These are phyloP conservation scores for Eumacrocentrus americanus DNA, from an alignment of 2,888 invertebrate species.

Conservation along the genomic window DNA sequence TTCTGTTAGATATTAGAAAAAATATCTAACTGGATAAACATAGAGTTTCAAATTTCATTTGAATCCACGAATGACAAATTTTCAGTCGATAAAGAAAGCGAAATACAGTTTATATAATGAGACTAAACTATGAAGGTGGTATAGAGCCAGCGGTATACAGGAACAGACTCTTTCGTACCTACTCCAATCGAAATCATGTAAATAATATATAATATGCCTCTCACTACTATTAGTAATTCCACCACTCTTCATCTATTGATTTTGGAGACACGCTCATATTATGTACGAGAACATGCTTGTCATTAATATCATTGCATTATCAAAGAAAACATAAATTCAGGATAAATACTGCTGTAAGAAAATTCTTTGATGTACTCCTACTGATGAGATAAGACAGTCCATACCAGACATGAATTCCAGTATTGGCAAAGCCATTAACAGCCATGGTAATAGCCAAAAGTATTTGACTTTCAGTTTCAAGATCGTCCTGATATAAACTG, in stretches of 20 bases:
- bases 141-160: constrained; percentile 46
- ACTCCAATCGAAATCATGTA: constrained; percentile 32
- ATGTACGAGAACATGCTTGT: too few relatives aligned
- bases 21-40: neutral
- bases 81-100: constrained; percentile 4
- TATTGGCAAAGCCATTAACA: too few relatives aligned
- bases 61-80: constrained; percentile 15
- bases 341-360: too few relatives aligned
- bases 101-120: constrained; percentile 37
- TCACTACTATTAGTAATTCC: constrained; percentile 13
- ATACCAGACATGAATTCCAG: too few relatives aligned
- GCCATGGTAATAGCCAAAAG: too few relatives aligned
- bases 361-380: too few relatives aligned
- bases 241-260: neutral
- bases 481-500: too few relatives aligned
- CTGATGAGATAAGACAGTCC: too few relatives aligned
- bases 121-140: constrained; percentile 46
- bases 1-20: constrained; percentile 98
- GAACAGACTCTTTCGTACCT: constrained; percentile 42
- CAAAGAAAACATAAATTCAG: too few relatives aligned
- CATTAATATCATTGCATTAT: too few relatives aligned
- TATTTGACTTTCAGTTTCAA: too few relatives aligned
- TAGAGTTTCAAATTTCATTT: neutral
- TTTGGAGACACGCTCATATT: neutral
- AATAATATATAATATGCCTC: constrained; percentile 30